Base-by-base conservation (phyloP, 2,888 invertebrate genomes). In the Panzeria rudis region DNA sequence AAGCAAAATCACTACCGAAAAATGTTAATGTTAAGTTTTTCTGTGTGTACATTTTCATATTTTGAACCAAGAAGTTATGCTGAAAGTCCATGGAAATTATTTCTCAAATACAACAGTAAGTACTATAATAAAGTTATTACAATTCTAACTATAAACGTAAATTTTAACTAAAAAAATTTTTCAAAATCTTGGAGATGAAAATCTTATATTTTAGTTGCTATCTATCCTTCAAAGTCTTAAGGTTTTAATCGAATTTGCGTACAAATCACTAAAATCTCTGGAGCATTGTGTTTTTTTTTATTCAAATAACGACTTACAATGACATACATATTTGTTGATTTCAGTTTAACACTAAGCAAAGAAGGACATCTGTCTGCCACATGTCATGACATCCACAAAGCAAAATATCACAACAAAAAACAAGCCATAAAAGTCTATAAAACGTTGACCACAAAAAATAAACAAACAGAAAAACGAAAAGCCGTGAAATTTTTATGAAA, bases 311-410 rank as follows among this genome's bases (percentile, higher is more conserved):
- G 13, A 44, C 17, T 17, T 56, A 15, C 8, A 17, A 25, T 7
- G n/a, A 35, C 35, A 15, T 59, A n/a, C 17, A 29, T 35, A 9
- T 38, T 54, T 68, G 50, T 38, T 38, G 29, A 29, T 13, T 20
- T 41, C 0, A 59, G 59, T 38, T 73, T 23, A 61, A 73, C 72
- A 79, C 73, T 62, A 66, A 44, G 80, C 52, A 75, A 80, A 72
- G 71, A 80, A 80, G 84, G 80, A 84, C 84, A 84, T 84, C 84
- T 84, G 80, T 80, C 84, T 80, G 80, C 64, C 76, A 84, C 80
- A 84, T 84, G 84, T 80, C 80, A 80, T 80, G 69, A 29, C 59
- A 62, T 78, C 35, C 17, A 59, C 20, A 54, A 64, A 64, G 15
- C 15, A 41, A 52, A 50, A 17, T 3, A 17, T n/a, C 47, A 17